phyloP scores from a whole-genome alignment of 1,140 invertebrate genomes.

The Zaprionus africanus region DNA sequence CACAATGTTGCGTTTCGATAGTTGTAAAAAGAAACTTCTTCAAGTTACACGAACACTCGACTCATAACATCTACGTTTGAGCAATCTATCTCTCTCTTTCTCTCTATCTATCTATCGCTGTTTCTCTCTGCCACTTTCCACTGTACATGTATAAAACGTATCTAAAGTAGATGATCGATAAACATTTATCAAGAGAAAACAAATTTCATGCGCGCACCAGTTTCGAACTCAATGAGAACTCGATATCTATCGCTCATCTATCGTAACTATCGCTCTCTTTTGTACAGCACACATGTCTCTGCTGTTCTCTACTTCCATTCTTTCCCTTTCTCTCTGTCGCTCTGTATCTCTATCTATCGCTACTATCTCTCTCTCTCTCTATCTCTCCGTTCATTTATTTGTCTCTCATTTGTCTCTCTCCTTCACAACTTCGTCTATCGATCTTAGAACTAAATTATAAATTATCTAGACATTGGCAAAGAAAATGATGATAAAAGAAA shows the following conservation, averaged over 20 bases:
- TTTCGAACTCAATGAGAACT: background rate
- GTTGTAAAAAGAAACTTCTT: conserved; percentile 22
- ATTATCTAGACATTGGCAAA: background rate
- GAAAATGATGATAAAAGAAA: background rate
- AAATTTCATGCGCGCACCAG: conserved; percentile 27
- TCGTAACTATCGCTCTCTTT: conserved; percentile 8
- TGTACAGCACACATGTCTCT: conserved; percentile 18
- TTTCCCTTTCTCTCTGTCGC: conserved; percentile 3
- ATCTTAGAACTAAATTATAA: background rate
- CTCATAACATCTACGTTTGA: background rate
- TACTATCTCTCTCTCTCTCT: conserved; percentile 4
- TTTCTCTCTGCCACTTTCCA: background rate
- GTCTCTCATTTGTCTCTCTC: conserved; percentile 18
- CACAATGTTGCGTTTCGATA: conserved; percentile 12
- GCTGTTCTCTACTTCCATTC: conserved; percentile 4
- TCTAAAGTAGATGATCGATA: background rate
- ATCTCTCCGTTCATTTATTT: conserved; percentile 11
- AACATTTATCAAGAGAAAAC: conserved; percentile 9
- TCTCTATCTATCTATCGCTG: conserved; percentile 6
- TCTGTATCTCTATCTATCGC: conserved; percentile 26
- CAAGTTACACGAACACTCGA: background rate
- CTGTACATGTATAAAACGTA: background rate
- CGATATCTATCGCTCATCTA: background rate
- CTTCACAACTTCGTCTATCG: conserved; percentile 2
- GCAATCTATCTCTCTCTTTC: conserved; percentile 1